phyloP scores from a whole-genome alignment of 1,140 invertebrate genomes.

The Lepidurus apus region DNA sequence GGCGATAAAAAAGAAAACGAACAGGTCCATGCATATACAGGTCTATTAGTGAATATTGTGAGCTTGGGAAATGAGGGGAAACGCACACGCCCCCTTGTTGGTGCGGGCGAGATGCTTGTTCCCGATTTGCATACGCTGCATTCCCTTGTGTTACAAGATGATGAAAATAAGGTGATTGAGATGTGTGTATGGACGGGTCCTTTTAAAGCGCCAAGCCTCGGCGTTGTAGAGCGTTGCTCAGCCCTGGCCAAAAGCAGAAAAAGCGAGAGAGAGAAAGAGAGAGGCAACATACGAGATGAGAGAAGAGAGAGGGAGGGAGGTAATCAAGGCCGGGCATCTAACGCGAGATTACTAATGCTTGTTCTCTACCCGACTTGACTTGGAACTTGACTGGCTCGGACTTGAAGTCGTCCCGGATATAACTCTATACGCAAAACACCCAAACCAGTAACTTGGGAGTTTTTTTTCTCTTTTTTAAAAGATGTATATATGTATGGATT shows the following conservation, averaged over 20 bases:
- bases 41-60: constrained; percentile 22
- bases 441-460: not conserved
- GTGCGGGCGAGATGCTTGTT: constrained; percentile 16
- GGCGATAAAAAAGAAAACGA: not conserved
- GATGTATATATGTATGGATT: not conserved
- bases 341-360: constrained; percentile 19
- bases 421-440: not conserved
- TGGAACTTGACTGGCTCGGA: no score
- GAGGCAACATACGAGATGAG: not conserved
- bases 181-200: not conserved
- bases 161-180: constrained; percentile 22
- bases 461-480: no score
- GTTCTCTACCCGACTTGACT: not conserved
- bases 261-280: not conserved
- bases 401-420: constrained; percentile 3
- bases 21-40: not conserved
- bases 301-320: constrained; percentile 15
- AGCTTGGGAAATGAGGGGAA: not conserved
- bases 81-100: constrained; percentile 13
- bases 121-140: constrained; percentile 18
- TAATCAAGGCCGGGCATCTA: constrained; percentile 21
- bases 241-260: not conserved
- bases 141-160: constrained; percentile 15
- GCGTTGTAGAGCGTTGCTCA: not conserved
- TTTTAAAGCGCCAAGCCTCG: not conserved